A percentile compares a stretch with the other conserved stretches of the same genome.
Conservation (phyloP, 1,140 invertebrate species). For the Goniozus legneri region DNA sequence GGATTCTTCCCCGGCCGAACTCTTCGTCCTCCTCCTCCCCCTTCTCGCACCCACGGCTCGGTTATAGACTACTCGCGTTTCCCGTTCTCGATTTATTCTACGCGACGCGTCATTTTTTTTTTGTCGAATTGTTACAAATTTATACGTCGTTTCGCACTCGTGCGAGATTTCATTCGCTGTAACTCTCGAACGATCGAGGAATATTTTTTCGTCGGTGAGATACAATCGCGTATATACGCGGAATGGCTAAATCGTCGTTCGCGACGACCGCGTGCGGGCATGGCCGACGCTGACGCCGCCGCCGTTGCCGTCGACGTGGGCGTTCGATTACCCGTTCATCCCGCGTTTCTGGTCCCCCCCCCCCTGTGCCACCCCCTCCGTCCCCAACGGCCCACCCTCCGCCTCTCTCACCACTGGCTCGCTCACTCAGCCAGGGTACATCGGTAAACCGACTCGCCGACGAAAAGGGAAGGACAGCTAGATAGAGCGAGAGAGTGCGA, state of each 20-base stretch:
- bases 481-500: background rate
- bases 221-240: background rate
- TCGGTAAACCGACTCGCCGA: conserved; percentile 7
- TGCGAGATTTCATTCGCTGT: too few species aligned
- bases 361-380: too few species aligned
- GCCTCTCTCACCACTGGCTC: conserved; percentile 1
- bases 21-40: conserved; percentile 2
- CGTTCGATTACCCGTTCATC: conserved; percentile 24
- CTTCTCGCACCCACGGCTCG: background rate
- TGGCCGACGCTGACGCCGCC: conserved; percentile 7
- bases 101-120: too few species aligned
- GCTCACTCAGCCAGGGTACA: too few species aligned
- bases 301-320: conserved; percentile 9
- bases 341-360: conserved; percentile 14
- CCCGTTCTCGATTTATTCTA: too few species aligned
- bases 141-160: too few species aligned
- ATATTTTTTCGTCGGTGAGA: too few species aligned
- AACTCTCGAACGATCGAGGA: too few species aligned
- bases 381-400: conserved; percentile 10
- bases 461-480: background rate
- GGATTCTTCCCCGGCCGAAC: too few species aligned
- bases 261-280: background rate
- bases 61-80: too few species aligned
- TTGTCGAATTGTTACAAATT: too few species aligned
- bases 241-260: background rate